phyloP scores from a whole-genome alignment of 2,113 vertebrate genomes.

The Petrocephalus zakoni region DNA sequence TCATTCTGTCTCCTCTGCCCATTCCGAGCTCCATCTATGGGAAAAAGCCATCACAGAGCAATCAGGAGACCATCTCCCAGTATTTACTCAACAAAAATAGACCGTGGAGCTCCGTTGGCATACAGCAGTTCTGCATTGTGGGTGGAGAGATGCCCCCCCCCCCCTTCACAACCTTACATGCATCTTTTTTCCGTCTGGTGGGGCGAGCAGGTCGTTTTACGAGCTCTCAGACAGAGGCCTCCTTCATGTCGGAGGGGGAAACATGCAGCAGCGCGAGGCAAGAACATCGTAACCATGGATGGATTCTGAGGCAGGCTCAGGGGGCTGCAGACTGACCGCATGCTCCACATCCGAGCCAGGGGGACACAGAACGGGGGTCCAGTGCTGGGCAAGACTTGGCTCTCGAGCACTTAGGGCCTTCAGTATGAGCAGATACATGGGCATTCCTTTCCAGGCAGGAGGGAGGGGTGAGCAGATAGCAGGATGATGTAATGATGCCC shows the following conservation, averaged over 20 bases:
- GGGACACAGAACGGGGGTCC: neutral
- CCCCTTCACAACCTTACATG: neutral
- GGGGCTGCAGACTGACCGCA: neutral
- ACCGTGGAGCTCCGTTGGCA: neutral
- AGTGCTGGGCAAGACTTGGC: neutral
- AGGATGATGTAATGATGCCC: neutral
- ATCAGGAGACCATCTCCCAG: neutral
- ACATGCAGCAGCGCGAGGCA: too few species aligned
- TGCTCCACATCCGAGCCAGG: neutral
- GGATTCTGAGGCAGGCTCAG: neutral
- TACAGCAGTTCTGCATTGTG: neutral
- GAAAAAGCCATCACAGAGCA: slow-evolving; percentile 6
- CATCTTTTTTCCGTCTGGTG: neutral
- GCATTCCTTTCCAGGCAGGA: neutral
- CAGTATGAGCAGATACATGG: neutral
- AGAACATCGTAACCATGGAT: neutral
- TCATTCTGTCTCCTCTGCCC: neutral
- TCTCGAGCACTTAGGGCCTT: neutral
- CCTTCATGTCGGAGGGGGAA: neutral
- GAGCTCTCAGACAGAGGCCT: neutral
- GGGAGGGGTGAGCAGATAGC: neutral
- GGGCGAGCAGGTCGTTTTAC: neutral
- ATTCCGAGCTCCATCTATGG: slow-evolving; percentile 4
- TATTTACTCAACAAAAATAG: slow-evolving; percentile 21
- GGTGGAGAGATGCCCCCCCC: neutral